A percentile compares a stretch with the other conserved stretches of the same genome.
These are phyloP conservation scores for Hemiprocne comata DNA, from an alignment of 2,113 vertebrate species.

Conservation along the genomic window DNA sequence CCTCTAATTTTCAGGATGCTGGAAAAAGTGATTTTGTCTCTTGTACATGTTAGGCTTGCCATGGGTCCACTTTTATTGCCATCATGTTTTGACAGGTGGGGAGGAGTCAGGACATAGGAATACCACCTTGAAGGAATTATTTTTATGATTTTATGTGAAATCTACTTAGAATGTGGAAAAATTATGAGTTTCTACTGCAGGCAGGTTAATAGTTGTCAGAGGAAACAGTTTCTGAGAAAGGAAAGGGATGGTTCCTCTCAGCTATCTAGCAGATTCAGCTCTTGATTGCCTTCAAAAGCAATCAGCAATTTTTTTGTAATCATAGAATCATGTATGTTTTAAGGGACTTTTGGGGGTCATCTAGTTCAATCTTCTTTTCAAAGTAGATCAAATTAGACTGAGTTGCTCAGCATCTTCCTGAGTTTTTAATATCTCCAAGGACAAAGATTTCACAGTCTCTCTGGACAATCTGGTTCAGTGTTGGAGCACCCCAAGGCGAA, in stretches of 20 bases:
- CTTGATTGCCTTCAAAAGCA: not conserved
- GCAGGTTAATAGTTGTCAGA: not conserved
- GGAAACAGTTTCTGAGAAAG: not conserved
- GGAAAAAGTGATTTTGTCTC: not conserved
- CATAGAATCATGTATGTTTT: not conserved
- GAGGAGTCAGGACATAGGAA: not conserved
- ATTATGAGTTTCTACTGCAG: not conserved
- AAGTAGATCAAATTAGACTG: not conserved
- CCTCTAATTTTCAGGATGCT: not conserved
- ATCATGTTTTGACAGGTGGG: not conserved
- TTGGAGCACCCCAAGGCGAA: not conserved
- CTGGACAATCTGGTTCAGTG: not conserved
- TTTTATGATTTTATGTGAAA: not conserved
- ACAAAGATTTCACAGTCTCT: not conserved
- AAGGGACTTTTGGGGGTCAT: not conserved
- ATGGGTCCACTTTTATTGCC: not conserved
- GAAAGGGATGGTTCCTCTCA: not conserved
- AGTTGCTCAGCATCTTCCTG: not conserved
- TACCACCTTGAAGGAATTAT: not conserved
- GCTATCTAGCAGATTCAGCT: not conserved
- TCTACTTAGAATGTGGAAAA: not conserved
- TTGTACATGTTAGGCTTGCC: not conserved
- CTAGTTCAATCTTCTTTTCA: not conserved
- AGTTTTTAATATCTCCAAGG: not conserved
- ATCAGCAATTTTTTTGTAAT: not conserved